Base-by-base conservation (phyloP, 1,140 invertebrate genomes). In the Polyergus mexicanus region DNA sequence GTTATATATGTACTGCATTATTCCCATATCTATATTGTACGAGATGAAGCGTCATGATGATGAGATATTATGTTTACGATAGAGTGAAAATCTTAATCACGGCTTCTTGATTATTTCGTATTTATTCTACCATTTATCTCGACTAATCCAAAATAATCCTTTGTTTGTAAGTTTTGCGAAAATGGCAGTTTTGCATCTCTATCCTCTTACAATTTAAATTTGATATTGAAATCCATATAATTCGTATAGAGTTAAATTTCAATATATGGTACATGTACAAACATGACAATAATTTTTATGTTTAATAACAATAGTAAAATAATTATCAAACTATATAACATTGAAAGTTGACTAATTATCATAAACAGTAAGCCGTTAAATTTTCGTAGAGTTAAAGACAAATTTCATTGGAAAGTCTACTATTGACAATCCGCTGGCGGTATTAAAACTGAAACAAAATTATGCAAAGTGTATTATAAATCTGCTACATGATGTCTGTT, bases 31-130 rank as follows among this genome's bases (percentile, higher is more conserved):
- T 81, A 60, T 65, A 72, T 71, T 11, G 10, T 16, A 11, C 63
- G 22, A 69, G 16, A 19, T 22, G 11, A 77, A 41, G 25, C 0
- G 47, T 19, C 47, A 51, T 51, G 5, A 51, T 19, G 11, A 13
- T 47, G 47, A 51, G 16, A 38, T 41, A 38, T 56, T 47, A n/a
- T 63, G 19, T 71, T n/a, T 28, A 16, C 0, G 77, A 60, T 7
- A 58, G 32, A 25, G 35, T 44, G 63, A 86, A 86, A 88, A 83
- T 86, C 32, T n/a, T 86, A 83, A 88, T 89, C 16, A 32, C 5
- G 11, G 38, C 41, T 54, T 81, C 38, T 81, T 56, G 32, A 22
- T 76, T 44, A 80, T 56, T 11, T 69, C 16, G 35, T 60, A 84
- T 54, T 85, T 71, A 76, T 72, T n/a, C 76, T 25, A 75, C 22